Evolutionary conservation across 2,113 vertebrate species (phyloP).

Genomic region (Oreochromis spilurus): DNA sequence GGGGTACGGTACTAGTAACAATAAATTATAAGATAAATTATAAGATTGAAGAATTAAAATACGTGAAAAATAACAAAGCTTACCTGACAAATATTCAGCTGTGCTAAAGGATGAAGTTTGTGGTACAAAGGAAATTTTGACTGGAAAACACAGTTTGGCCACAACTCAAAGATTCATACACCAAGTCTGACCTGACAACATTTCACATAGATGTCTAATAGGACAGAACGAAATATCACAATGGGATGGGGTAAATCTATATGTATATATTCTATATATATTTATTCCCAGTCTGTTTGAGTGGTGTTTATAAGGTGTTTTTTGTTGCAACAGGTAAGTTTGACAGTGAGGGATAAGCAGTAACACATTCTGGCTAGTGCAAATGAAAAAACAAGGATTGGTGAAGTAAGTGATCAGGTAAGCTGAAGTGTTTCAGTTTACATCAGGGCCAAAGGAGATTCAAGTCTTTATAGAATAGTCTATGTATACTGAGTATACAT

Average conservation of each 20-base stretch:
- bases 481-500: not conserved
- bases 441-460: not conserved
- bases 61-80: not conserved
- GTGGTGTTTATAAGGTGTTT: not conserved
- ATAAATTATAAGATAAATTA: not conserved
- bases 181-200: not conserved
- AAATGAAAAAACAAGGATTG: not conserved
- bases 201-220: not conserved
- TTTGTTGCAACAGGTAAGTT: not conserved
- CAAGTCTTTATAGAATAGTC: not conserved
- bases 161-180: not conserved
- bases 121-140: not conserved
- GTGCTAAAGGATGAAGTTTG: not conserved
- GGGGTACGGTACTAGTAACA: constrained; percentile 70
- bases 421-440: not conserved
- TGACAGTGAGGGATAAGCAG: not conserved
- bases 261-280: too few relatives aligned
- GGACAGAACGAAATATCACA: not conserved
- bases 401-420: not conserved
- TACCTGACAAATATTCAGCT: not conserved
- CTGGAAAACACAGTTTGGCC: not conserved
- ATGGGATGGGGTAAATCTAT: not conserved
- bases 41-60: too few relatives aligned
- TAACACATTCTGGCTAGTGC: not conserved
- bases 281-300: not conserved